phyloP scores from a whole-genome alignment of 2,113 vertebrate species.

The Clupea harengus region DNA sequence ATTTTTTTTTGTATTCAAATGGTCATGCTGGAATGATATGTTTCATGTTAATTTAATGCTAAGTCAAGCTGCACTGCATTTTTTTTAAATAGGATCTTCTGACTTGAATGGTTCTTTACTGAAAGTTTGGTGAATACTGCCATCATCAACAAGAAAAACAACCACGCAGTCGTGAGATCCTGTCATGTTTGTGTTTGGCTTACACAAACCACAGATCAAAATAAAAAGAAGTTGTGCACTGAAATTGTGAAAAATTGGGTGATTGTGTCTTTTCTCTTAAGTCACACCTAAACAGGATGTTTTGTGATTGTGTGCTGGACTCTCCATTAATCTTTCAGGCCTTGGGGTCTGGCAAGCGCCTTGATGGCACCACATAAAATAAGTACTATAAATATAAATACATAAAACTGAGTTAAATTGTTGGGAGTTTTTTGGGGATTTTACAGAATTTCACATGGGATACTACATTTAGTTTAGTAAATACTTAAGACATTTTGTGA shows the following conservation, averaged over 20 bases:
- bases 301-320: not conserved
- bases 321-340: not conserved
- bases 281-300: not conserved
- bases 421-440: too few species aligned
- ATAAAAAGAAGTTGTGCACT: slow-evolving; percentile 10
- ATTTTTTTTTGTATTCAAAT: not conserved
- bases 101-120: not conserved
- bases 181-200: not conserved
- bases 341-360: not conserved
- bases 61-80: not conserved
- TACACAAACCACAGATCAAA: slow-evolving; percentile 8
- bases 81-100: not conserved
- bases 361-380: too few species aligned
- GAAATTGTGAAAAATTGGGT: not conserved
- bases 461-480: too few species aligned
- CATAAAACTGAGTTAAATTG: too few species aligned
- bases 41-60: slow-evolving; percentile 9
- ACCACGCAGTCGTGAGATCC: not conserved
- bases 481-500: too few species aligned
- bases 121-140: not conserved
- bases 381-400: too few species aligned
- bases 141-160: not conserved
- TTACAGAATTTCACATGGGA: too few species aligned
- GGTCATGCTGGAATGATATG: slow-evolving; percentile 3
- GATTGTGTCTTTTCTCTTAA: not conserved